Percentiles rank a stretch among this genome's conserved stretches.
Conservation (phyloP, 2,113 vertebrate species). For the Melanocharis versteri region DNA sequence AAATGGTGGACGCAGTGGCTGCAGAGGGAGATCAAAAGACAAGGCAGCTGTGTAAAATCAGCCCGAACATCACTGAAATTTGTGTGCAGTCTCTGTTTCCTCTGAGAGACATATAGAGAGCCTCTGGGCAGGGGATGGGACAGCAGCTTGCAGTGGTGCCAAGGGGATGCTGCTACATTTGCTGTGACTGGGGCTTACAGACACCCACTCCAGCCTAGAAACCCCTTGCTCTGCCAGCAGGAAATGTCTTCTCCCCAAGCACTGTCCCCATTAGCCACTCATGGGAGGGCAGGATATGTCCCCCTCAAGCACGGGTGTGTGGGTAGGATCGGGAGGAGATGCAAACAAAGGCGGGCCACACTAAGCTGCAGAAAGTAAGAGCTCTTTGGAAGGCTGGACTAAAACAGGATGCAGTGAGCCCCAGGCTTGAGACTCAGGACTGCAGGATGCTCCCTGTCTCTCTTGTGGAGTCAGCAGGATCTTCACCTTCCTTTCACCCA, state of each 20-base stretch:
- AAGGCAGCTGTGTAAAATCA: not conserved
- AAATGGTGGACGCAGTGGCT: not conserved
- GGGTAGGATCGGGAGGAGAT: not conserved
- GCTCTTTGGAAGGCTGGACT: not conserved
- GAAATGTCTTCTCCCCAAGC: not conserved
- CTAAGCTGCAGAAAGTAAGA: not conserved
- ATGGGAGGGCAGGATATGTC: not conserved
- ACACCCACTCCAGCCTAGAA: not conserved
- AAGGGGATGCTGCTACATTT: not conserved
- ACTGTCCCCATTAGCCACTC: not conserved
- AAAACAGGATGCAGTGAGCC: not conserved
- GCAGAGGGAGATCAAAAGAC: not conserved
- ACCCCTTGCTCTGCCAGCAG: not conserved
- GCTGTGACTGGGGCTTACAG: not conserved
- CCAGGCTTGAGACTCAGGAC: not conserved
- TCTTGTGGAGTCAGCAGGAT: not conserved
- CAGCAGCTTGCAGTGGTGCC: not conserved
- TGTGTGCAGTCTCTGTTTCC: not conserved
- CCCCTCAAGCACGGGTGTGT: not conserved
- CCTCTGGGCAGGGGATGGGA: not conserved
- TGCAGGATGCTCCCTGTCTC: not conserved
- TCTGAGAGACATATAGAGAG: not conserved
- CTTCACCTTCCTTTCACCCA: not conserved
- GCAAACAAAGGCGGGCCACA: accelerated
- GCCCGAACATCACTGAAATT: not conserved